Evolutionary conservation across 2,888 invertebrate species (phyloP), one percentile per base, ranked within the genome.

Genomic region (Andrena chrysosceles): DNA sequence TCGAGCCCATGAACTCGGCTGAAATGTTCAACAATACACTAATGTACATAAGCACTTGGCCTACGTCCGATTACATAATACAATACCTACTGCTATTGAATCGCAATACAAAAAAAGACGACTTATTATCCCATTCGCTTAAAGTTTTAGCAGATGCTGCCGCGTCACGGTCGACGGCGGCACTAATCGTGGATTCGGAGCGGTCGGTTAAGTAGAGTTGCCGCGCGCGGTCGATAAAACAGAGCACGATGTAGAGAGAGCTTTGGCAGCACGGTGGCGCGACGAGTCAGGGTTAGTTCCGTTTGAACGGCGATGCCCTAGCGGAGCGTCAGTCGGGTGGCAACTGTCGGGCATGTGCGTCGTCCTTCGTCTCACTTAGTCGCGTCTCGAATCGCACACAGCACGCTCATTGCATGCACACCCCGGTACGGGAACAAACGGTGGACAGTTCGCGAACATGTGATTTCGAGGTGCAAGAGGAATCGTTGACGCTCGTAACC

Each of bases 281-380:
- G 63, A 29, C 74, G 56, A 78, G 77, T 79, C 74, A 77, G 68
- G 67, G 77, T 83, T 86, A 77, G 81, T 74, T 66, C 52, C 81
- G 77, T 81, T 63, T 76, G 77, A 79, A 84, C 81, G 85, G 70
- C 62, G 73, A 85, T 78, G 73, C 85, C 74, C 67, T 6, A n/a
- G 48, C 56, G 64, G 67, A 64, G 78, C 87, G 86, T 90, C 92
- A 93, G 93, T 93, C 91, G 93, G 93, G 92, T 93, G 93, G 93
- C 92, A 93, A 93, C 93, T 90, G 90, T 92, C 90, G 89, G 84
- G 89, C 87, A 89, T 88, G 92, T 76, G 73, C 20, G 84, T 87
- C 59, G 72, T 73, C 72, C 74, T 72, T 70, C 60, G 71, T 81
- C 79, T 71, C 62, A 63, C 35, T 74, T 83, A 69, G 23, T 52